Evolutionary conservation across 2,888 invertebrate species (phyloP).

Genomic region (Chaetogeoica ovagalla): DNA sequence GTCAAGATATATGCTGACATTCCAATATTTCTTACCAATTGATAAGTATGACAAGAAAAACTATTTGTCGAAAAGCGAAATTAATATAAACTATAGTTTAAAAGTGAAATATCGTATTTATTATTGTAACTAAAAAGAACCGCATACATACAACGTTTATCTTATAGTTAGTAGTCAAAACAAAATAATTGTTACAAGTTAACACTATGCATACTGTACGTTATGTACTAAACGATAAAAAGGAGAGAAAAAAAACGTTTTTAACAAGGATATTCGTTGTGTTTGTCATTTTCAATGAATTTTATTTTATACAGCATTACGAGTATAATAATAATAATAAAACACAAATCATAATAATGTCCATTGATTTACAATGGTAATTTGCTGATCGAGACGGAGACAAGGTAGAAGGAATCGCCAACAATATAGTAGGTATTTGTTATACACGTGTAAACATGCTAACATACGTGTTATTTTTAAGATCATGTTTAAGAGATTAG

Average conservation of each 20-base stretch:
- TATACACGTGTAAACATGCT: no score
- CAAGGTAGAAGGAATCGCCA: background rate
- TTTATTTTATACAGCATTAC: constrained; percentile 2
- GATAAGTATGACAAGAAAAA: no score
- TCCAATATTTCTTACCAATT: no score
- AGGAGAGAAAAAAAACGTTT: background rate
- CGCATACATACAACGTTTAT: background rate
- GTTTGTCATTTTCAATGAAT: background rate
- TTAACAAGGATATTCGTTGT: constrained; percentile 8
- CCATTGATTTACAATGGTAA: constrained; percentile 12
- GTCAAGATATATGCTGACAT: no score
- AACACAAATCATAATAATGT: background rate
- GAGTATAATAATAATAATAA: background rate
- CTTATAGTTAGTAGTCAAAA: background rate
- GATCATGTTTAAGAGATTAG: no score
- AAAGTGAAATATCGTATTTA: background rate
- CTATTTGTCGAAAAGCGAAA: background rate
- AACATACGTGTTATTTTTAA: no score
- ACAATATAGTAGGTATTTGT: background rate
- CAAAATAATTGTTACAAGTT: background rate
- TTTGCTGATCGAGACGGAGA: constrained; percentile 13
- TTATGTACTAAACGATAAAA: background rate
- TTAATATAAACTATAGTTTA: background rate
- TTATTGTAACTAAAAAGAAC: background rate
- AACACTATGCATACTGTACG: background rate